phyloP scores from a whole-genome alignment of 2,113 vertebrate species.

The Ornithorhynchus anatinus region DNA sequence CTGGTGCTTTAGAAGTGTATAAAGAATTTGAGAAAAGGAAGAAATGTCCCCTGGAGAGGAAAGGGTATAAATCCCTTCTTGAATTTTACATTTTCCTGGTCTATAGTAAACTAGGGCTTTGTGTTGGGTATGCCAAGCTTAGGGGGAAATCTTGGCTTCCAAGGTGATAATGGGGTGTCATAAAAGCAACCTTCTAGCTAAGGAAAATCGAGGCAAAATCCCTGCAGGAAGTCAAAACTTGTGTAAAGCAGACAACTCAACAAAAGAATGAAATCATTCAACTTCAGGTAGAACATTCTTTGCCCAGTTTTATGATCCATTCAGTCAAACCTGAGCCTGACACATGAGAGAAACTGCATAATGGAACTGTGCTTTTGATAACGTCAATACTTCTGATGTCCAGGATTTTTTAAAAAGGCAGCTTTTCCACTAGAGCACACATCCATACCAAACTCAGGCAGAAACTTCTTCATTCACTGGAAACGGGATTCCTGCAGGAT shows the following conservation, averaged over 20 bases:
- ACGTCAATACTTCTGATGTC: not conserved
- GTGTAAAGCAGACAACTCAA: conserved; percentile 23
- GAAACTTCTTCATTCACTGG: too few relatives aligned
- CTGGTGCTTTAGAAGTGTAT: not conserved
- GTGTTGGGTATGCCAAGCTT: not conserved
- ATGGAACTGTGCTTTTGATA: conserved; percentile 15
- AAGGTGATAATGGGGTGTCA: not conserved
- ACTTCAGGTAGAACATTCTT: conserved; percentile 12
- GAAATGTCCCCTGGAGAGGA: not conserved
- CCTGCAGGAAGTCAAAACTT: not conserved
- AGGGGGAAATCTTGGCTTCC: not conserved
- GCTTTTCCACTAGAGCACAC: too few relatives aligned
- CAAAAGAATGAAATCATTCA: conserved; percentile 2
- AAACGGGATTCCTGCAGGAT: too few relatives aligned
- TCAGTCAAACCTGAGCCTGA: conserved; percentile 10
- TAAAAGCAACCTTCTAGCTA: not conserved
- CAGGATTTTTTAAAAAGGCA: not conserved
- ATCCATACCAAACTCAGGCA: too few relatives aligned
- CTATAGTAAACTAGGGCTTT: not conserved
- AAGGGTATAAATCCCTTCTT: not conserved
- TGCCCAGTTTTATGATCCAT: not conserved
- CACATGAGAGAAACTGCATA: conserved; percentile 25
- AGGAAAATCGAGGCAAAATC: not conserved
- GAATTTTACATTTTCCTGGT: not conserved
- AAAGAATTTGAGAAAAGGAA: not conserved